Evolutionary conservation across 92 coral and sea anemone species (phyloP).

Genomic region (Zoanthus sociatus): DNA sequence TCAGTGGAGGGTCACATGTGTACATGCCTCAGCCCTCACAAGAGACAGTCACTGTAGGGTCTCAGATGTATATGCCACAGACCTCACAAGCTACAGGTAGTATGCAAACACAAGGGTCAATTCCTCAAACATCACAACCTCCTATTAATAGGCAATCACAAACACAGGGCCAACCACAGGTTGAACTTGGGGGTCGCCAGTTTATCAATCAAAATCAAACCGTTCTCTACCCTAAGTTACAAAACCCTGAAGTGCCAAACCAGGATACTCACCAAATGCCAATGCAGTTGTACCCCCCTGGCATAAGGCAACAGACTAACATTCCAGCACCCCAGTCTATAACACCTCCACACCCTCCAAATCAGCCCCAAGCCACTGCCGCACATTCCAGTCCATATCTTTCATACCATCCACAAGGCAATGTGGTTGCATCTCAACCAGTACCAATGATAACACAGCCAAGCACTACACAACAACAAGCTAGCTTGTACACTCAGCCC

Average conservation of each 20-base stretch:
- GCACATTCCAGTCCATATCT: conserved; percentile 17
- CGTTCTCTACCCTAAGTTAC: conserved; percentile 20
- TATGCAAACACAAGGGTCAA: background rate
- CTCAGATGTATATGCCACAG: conserved; percentile 22
- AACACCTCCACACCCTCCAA: conserved; percentile 24
- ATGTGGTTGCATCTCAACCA: background rate
- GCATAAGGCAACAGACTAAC: conserved; percentile 15
- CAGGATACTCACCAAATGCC: background rate
- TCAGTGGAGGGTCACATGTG: background rate
- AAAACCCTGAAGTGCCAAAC: conserved; percentile 27
- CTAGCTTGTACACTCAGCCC: conserved; percentile 14
- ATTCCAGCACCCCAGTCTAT: background rate
- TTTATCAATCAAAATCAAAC: background rate
- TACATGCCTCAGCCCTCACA: background rate
- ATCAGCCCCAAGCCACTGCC: conserved; percentile 12
- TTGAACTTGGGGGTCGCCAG: background rate
- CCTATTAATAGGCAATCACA: conserved; percentile 34
- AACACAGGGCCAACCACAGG: conserved; percentile 35
- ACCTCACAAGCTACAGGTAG: background rate
- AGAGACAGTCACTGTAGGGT: background rate
- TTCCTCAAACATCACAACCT: background rate
- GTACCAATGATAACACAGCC: background rate
- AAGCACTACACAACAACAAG: conserved; percentile 33
- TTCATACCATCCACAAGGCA: conserved; percentile 23
- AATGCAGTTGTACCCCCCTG: conserved; percentile 5